phyloP scores from a whole-genome alignment of 2,888 invertebrate genomes.

The Epinotia brunnichana region DNA sequence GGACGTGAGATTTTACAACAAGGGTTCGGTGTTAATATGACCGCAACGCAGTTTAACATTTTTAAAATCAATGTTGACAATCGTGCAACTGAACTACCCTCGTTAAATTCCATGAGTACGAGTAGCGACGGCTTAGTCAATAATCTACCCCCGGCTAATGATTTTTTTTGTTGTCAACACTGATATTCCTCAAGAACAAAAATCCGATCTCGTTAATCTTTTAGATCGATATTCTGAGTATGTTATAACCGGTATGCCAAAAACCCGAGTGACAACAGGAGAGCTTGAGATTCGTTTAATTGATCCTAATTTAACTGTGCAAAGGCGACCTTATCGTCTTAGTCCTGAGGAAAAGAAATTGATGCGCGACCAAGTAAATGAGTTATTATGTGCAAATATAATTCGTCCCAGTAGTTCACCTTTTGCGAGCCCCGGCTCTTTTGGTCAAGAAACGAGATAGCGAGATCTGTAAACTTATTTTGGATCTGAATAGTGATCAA shows the following conservation, averaged over 20 bases:
- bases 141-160: not conserved
- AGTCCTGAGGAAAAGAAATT: constrained; percentile 2
- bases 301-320: constrained; percentile 7
- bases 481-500: constrained; percentile 12
- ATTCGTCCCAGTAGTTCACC: constrained; percentile 1
- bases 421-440: not conserved
- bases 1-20: no score
- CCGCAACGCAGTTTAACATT: no score
- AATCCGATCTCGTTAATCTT: not conserved
- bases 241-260: constrained; percentile 1
- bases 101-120: constrained; percentile 6
- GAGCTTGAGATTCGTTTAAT: constrained; percentile 1
- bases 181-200: not conserved
- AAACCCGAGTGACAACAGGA: not conserved
- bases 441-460: constrained; percentile 6
- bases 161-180: not conserved
- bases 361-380: not conserved
- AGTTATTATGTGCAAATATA: not conserved
- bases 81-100: not conserved
- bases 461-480: not conserved
- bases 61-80: no score
- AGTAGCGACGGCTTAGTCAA: not conserved
- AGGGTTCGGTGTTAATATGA: no score
- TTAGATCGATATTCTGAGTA: not conserved
- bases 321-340: constrained; percentile 6